Percentiles rank a stretch among this genome's conserved stretches.
Conservation (phyloP, 2,113 vertebrate species). For the Marcusenius ussheri region DNA sequence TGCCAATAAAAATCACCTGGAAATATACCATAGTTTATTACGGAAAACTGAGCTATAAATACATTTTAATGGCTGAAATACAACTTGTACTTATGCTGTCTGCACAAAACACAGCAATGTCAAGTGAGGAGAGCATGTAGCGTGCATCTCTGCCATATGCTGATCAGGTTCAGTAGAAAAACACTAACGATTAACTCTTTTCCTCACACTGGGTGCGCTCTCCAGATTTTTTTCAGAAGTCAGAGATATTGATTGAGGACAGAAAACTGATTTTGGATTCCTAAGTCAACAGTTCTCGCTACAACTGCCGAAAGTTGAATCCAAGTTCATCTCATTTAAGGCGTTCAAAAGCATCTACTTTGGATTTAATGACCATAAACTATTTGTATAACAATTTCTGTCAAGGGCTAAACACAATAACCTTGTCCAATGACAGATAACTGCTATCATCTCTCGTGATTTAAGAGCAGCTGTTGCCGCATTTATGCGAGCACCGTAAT, state of each 20-base stretch:
- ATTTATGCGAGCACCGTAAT: neutral
- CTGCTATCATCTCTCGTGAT: neutral
- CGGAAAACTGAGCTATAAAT: neutral
- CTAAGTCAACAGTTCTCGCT: neutral
- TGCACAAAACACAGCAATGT: neutral
- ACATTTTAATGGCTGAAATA: neutral
- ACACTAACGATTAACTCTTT: neutral
- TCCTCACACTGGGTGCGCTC: neutral
- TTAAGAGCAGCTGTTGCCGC: neutral
- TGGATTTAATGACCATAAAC: neutral
- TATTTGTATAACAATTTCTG: slow-evolving; percentile 15
- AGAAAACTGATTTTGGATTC: neutral
- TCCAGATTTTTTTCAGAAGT: neutral
- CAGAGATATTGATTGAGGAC: neutral
- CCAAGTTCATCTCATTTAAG: slow-evolving; percentile 5
- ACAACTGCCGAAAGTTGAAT: neutral
- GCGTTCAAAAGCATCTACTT: neutral
- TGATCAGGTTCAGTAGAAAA: neutral
- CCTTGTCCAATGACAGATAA: slow-evolving; percentile 3
- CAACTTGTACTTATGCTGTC: neutral
- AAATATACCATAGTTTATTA: neutral
- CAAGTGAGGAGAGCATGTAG: neutral
- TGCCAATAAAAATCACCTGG: neutral
- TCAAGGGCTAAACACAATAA: slow-evolving; percentile 13
- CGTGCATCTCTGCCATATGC: neutral